These are phyloP conservation scores for Siniperca chuatsi DNA, from an alignment of 2,113 vertebrate species.

Conservation along the genomic window DNA sequence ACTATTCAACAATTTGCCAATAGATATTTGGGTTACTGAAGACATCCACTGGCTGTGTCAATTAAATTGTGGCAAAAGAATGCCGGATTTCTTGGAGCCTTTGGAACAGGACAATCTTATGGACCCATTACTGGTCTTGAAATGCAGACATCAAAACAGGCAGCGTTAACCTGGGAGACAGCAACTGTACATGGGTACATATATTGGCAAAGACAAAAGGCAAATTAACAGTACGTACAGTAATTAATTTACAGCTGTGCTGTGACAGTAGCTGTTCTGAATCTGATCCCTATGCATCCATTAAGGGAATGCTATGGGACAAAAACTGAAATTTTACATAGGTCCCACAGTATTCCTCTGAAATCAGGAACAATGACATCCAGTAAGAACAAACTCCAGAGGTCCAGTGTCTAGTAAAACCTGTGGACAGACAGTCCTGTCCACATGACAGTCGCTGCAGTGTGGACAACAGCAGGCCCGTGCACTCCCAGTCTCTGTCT, in stretches of 20 bases:
- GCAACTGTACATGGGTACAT: neutral
- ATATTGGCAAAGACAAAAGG: slow-evolving; percentile 13
- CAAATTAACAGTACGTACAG: slow-evolving; percentile 22
- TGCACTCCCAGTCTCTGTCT: slow-evolving; percentile 43
- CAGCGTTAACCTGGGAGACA: neutral
- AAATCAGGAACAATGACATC: slow-evolving; percentile 16
- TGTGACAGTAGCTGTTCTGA: slow-evolving; percentile 14
- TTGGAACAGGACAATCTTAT: neutral
- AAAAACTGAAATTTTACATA: neutral
- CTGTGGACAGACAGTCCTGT: slow-evolving; percentile 40
- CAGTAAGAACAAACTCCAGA: neutral
- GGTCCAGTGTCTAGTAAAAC: slow-evolving; percentile 30
- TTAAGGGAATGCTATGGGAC: slow-evolving; percentile 13
- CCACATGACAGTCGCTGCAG: slow-evolving; percentile 27
- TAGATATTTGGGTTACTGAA: neutral
- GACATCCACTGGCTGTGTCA: neutral
- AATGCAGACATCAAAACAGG: neutral
- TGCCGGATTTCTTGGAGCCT: neutral
- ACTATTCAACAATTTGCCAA: neutral
- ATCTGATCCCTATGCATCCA: slow-evolving; percentile 20
- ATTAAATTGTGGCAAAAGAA: neutral
- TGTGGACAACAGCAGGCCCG: slow-evolving; percentile 81
- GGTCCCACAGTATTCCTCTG: neutral
- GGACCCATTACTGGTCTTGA: neutral
- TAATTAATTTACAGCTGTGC: slow-evolving; percentile 11